Evolutionary conservation across 1,140 invertebrate genomes (phyloP).

Genomic region (Procambarus clarkii): DNA sequence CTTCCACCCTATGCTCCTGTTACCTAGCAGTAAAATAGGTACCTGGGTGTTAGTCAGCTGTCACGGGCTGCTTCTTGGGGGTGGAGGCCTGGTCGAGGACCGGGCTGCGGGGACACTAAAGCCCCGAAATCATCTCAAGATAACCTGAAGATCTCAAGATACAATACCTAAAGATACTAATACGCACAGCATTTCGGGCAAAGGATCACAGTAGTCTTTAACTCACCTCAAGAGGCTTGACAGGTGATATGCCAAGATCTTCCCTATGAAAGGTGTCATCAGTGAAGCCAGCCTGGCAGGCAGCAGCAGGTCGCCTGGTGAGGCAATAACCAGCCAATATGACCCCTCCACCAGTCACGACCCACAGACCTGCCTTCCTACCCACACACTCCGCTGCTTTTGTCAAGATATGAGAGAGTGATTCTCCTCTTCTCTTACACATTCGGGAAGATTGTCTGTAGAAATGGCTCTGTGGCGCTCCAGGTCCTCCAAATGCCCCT

Average conservation of each 20-base stretch:
- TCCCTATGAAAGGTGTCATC: neutral
- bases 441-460: neutral
- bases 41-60: too few relatives aligned
- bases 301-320: neutral
- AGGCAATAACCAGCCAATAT: neutral
- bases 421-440: neutral
- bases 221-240: neutral
- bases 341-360: neutral
- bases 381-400: neutral
- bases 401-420: neutral
- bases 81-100: too few relatives aligned
- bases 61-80: too few relatives aligned
- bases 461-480: neutral
- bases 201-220: too few relatives aligned
- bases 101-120: too few relatives aligned
- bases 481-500: neutral
- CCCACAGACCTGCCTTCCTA: neutral
- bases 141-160: too few relatives aligned
- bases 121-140: too few relatives aligned
- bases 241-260: neutral
- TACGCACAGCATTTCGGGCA: too few relatives aligned
- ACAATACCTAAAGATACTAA: too few relatives aligned
- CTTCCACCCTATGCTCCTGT: too few relatives aligned
- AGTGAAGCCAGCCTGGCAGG: neutral
- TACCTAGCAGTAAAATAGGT: too few relatives aligned